Conservation (phyloP, 2,797 vertebrate species). For the Meriones psammophilus region DNA sequence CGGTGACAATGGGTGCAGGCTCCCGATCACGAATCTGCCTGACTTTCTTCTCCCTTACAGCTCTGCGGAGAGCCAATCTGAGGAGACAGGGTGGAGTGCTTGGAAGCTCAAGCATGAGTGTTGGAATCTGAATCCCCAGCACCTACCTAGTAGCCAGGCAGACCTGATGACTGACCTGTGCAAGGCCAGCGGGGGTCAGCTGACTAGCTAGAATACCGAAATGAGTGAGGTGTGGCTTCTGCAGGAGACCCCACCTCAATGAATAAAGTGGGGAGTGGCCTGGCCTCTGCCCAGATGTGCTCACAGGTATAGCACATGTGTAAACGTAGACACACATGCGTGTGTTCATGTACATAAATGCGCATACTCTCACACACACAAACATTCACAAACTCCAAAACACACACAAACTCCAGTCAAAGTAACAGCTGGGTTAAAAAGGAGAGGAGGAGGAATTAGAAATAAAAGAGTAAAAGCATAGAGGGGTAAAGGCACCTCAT, state of each 20-base stretch:
- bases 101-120: not conserved
- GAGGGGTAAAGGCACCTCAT: not conserved
- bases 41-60: not conserved
- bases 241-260: not conserved
- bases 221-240: not conserved
- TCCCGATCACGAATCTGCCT: not conserved
- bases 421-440: not conserved
- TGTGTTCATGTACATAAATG: too few relatives aligned
- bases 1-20: rapidly evolving
- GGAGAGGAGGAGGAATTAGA: not conserved
- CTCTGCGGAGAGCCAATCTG: too few relatives aligned
- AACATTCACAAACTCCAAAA: not conserved
- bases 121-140: not conserved
- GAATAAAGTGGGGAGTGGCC: not conserved
- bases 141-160: not conserved
- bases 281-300: not conserved
- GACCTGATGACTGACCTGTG: not conserved
- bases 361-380: not conserved
- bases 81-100: not conserved
- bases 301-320: not conserved
- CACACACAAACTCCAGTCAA: not conserved
- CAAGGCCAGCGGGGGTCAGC: not conserved
- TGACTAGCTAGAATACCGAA: not conserved
- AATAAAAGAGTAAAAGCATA: not conserved
- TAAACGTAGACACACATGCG: not conserved